Percentiles rank a stretch among this genome's conserved stretches.
Evolutionary conservation across 2,797 vertebrate genomes (phyloP).

Genomic region (Ataeniobius toweri): DNA sequence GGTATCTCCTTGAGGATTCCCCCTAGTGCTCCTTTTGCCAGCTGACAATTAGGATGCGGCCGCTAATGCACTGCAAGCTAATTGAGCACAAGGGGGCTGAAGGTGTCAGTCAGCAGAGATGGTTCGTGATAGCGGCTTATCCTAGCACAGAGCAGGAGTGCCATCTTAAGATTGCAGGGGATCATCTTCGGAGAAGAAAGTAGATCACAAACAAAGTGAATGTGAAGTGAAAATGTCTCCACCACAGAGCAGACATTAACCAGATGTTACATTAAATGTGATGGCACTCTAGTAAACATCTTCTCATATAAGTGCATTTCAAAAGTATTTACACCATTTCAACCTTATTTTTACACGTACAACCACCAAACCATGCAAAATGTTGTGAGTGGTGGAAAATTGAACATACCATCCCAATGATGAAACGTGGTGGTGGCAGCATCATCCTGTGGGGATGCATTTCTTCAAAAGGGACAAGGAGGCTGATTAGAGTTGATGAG

Average conservation of each 20-base stretch:
- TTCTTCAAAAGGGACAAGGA: not conserved
- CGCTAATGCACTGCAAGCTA: constrained; percentile 72
- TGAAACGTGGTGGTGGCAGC: not conserved
- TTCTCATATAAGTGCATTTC: no score
- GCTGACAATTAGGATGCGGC: constrained; percentile 76
- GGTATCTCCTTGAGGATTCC: constrained; percentile 70
- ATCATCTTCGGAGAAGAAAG: constrained; percentile 34
- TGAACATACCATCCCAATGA: not conserved
- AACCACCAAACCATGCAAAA: no score
- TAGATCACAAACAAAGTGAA: constrained; percentile 20
- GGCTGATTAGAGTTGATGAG: not conserved
- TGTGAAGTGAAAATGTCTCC: not conserved
- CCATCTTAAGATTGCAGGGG: constrained; percentile 33
- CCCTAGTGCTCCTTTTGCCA: constrained; percentile 64
- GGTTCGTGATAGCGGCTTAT: constrained; percentile 33
- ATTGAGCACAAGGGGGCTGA: constrained; percentile 76
- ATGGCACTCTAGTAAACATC: not conserved
- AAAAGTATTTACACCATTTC: not conserved
- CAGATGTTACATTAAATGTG: not conserved
- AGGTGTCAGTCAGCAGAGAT: constrained; percentile 73
- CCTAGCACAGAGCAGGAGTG: constrained; percentile 20
- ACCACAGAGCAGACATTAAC: not conserved
- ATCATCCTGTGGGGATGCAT: not conserved
- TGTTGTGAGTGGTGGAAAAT: not conserved
- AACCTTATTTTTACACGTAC: not conserved